Base-by-base conservation (phyloP, 2,888 invertebrate species). In the Leptinotarsa haldemani region DNA sequence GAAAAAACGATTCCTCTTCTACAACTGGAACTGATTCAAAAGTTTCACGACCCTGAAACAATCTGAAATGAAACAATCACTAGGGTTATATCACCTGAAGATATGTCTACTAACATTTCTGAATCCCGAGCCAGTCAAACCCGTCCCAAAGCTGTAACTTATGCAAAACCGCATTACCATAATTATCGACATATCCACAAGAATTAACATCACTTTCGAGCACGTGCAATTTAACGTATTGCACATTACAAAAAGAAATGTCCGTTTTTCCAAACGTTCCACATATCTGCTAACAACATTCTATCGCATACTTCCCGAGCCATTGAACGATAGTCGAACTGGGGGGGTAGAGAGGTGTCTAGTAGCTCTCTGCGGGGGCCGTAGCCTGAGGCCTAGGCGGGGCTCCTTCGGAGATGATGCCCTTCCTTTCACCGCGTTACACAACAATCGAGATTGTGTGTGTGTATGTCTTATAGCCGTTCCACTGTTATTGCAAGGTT, bases 391-490 rank as follows among this genome's bases (percentile, higher is more conserved):
- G 86, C 84, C 85, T 82, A 84, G 87, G 87, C 86, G 87, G 86
- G 85, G 87, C 83, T 83, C 85, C 84, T 80, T 82, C 81, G 84
- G 85, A 86, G 86, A 87, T 87, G 86, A 84, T 87, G 87, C 87
- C 87, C 87, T 87, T 87, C 87, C 87, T 86, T 86, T 86, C 87
- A 86, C 87, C 84, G 83, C 82, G 85, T 86, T 87, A 86, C 86
- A 86, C 87, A 87, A 86, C 85, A 81, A 81, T 78, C 79, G 80
- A 80, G 80, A 80, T 80, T 81, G 82, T 82, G 81, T 82, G 79
- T 81, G 78, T 79, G 78, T 79, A 78, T 80, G 73, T 73, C 68
- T 68, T 78, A 74, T 73, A 76, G 76, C 73, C 76, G 74, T 71
- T 76, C 78, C 72, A 76, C 76, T 77, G 74, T 76, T 78, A 77